Base-by-base conservation (phyloP, 1,140 invertebrate genomes). In the Calephelis virginiensis region DNA sequence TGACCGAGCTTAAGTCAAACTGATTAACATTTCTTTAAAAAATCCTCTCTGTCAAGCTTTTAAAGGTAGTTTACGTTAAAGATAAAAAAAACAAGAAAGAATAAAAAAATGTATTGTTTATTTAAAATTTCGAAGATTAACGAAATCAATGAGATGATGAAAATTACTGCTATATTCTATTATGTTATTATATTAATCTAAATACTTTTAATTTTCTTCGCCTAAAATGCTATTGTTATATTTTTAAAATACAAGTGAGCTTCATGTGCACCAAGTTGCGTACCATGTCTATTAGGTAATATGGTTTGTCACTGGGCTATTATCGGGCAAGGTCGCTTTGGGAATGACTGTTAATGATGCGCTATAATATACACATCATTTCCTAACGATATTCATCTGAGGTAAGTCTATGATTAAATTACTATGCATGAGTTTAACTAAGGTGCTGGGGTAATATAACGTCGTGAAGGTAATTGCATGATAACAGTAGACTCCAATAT, bases 401-500 rank as follows among this genome's bases (percentile, higher is more conserved):
- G 88, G 88, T 90, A 86, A 90, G 88, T 89, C 67, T 62, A 68
- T 63, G 77, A 74, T 76, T 65, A 64, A 74, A 67, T 70, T 70
- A 73, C 61, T 75, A 75, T 72, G 81, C 82, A 86, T 86, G 83
- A 56, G 68, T 61, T 64, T 75, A 73, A 66, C 14, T 64, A 67
- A 86, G 82, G 85, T 87, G 80, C 79, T 83, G 86, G 85, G 71
- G 63, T 73, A 75, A 73, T 64, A 65, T 77, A 74, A 67, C 75
- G 80, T 61, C 78, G 64, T 68, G 64, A 63, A 76, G 89, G 86
- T 86, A 89, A 90, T 85, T 43, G 85, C 85, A 86, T 89, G 85
- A 69, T 38, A 71, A 72, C 68, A 81, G 71, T 82, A 78, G 76
- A 83, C 85, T 90, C 85, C 86, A 91, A 89, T 84, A 83, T 86